These are phyloP conservation scores for Andrena camellia DNA, from an alignment of 2,888 invertebrate species.

Conservation along the genomic window DNA sequence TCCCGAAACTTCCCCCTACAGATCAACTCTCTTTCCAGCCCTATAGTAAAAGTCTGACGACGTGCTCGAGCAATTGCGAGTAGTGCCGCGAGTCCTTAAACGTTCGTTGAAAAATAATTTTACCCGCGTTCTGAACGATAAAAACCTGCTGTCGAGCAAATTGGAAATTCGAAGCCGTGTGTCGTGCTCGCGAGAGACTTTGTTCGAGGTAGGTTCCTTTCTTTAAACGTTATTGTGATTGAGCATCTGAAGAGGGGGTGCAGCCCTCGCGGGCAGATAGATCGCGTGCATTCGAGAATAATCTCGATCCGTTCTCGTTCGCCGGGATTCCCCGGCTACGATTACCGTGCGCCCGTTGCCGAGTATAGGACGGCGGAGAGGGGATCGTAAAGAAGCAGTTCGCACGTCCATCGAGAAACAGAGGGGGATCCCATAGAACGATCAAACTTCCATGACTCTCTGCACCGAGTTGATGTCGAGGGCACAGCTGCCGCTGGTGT, in stretches of 20 bases:
- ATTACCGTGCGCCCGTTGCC: constrained; percentile 1
- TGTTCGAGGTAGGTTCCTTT: constrained; percentile 69
- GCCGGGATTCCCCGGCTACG: constrained; percentile 9
- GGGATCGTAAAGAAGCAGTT: constrained; percentile 48
- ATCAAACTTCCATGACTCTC: constrained; percentile 80
- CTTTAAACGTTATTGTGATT: constrained; percentile 51
- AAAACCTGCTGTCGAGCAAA: constrained; percentile 28
- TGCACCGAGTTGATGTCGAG: constrained; percentile 82
- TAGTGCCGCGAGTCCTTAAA: not conserved
- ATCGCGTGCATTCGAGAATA: not conserved
- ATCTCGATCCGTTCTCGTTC: not conserved
- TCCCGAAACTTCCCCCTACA: no score
- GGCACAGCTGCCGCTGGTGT: constrained; percentile 88
- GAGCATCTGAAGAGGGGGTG: constrained; percentile 59
- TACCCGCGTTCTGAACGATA: not conserved
- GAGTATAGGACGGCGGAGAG: constrained; percentile 45
- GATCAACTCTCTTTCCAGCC: no score
- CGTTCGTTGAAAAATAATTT: constrained; percentile 25
- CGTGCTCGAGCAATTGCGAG: constrained; percentile 36
- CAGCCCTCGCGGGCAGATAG: constrained; percentile 38
- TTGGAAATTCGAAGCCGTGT: constrained; percentile 21
- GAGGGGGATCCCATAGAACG: constrained; percentile 32
- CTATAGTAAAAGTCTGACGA: no score
- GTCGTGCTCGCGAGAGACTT: constrained; percentile 52
- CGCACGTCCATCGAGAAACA: constrained; percentile 43